Percentiles rank a stretch among this genome's conserved stretches.
Conservation (phyloP, 2,113 vertebrate genomes). For the Antechinus stuartii region DNA sequence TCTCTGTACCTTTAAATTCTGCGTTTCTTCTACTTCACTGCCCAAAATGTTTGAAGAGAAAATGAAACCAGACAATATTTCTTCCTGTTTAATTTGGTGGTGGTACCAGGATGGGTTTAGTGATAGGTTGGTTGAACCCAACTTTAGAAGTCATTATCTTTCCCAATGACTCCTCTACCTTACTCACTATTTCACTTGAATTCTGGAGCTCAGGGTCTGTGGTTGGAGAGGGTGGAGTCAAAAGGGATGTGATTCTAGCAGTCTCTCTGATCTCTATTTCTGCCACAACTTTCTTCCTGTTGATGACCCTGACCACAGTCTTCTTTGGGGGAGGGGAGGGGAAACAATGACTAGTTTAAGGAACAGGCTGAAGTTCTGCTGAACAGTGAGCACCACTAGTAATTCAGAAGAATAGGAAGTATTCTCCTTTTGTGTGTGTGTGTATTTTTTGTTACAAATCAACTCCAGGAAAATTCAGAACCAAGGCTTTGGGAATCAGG, state of each 20-base stretch:
- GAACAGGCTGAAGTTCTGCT: not conserved
- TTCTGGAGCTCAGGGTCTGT: not conserved
- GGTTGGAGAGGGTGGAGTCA: not conserved
- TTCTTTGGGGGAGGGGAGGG: not conserved
- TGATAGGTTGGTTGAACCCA: not conserved
- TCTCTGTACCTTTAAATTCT: constrained; percentile 7
- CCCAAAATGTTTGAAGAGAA: not conserved
- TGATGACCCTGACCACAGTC: not conserved
- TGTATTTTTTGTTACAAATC: not conserved
- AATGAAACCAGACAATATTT: not conserved
- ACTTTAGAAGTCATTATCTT: not conserved
- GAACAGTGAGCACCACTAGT: not conserved
- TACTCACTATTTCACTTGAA: not conserved
- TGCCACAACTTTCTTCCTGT: not conserved
- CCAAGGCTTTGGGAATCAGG: not conserved
- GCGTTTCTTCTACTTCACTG: not conserved
- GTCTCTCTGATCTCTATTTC: not conserved
- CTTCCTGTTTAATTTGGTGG: not conserved
- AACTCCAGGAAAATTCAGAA: not conserved
- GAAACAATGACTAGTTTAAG: not conserved
- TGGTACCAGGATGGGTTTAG: not conserved
- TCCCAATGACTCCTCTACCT: not conserved
- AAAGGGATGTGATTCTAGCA: not conserved
- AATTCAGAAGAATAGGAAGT: not conserved
- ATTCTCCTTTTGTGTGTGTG: not conserved